These are phyloP conservation scores for Falco berigora DNA, from an alignment of 2,797 vertebrate species.

Conservation along the genomic window DNA sequence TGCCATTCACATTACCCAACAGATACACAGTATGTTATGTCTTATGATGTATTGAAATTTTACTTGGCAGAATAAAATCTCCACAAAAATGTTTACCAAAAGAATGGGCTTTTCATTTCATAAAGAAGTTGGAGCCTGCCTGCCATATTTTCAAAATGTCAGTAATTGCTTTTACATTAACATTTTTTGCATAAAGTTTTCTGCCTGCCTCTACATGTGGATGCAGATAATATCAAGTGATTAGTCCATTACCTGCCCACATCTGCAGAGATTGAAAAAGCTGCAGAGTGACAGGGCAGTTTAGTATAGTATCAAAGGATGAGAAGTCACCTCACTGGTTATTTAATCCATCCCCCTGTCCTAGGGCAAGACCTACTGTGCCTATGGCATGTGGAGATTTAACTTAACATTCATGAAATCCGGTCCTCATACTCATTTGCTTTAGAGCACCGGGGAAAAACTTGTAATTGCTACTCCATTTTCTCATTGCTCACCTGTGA, in stretches of 20 bases:
- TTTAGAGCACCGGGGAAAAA: background rate
- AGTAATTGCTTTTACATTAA: background rate
- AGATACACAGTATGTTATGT: background rate
- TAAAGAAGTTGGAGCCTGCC: background rate
- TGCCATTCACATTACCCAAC: background rate
- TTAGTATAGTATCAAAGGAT: background rate
- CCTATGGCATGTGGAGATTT: background rate
- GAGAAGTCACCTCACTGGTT: background rate
- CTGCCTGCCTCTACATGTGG: background rate
- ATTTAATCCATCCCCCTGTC: background rate
- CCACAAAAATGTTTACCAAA: background rate
- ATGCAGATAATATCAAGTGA: background rate
- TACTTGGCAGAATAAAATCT: background rate
- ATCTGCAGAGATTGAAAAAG: background rate
- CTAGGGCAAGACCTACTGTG: background rate
- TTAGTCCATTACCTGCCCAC: background rate
- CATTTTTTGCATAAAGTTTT: background rate
- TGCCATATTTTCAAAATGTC: background rate
- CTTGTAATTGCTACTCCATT: background rate
- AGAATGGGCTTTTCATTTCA: background rate
- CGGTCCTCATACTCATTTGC: background rate
- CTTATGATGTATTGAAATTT: background rate
- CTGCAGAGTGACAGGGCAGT: background rate
- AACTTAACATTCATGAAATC: background rate
- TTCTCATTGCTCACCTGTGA: background rate